phyloP scores from a whole-genome alignment of 1,140 invertebrate genomes.

The Pseudachorutes palmiensis region DNA sequence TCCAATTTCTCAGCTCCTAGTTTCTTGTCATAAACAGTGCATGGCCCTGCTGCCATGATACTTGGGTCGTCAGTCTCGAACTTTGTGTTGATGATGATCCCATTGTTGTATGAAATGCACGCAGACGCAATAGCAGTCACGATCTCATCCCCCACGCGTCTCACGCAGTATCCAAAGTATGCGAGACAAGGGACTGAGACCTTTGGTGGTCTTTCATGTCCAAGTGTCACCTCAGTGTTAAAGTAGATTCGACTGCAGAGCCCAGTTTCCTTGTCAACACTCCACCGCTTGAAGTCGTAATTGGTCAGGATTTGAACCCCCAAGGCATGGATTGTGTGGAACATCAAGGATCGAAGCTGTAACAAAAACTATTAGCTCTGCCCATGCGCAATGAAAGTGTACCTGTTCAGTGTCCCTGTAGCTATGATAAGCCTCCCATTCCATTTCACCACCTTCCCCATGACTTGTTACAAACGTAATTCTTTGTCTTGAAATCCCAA shows the following conservation, averaged over 20 bases:
- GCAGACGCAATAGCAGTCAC: slow-evolving; percentile 11
- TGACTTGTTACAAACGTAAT: slow-evolving; percentile 26
- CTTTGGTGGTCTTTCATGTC: background rate
- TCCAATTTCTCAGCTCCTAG: slow-evolving; percentile 45
- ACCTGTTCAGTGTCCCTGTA: slow-evolving; percentile 20
- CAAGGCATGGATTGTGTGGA: background rate
- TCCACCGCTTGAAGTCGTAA: slow-evolving; percentile 27
- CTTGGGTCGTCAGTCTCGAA: slow-evolving; percentile 61
- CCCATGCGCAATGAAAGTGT: background rate
- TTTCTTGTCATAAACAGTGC: slow-evolving; percentile 54
- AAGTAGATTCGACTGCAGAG: slow-evolving; percentile 23
- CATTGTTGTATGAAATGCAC: slow-evolving; percentile 58
- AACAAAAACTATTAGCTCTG: background rate
- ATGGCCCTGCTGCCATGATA: slow-evolving; percentile 59
- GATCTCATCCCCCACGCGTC: slow-evolving; percentile 22
- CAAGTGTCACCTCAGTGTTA: background rate
- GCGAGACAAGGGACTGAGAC: slow-evolving; percentile 29
- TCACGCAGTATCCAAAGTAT: slow-evolving; percentile 20
- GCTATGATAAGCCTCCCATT: slow-evolving; percentile 20
- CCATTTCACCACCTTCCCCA: slow-evolving; percentile 16
- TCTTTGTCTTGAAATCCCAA: slow-evolving; percentile 43
- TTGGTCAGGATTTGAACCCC: slow-evolving; percentile 14
- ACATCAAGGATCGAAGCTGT: slow-evolving; percentile 12
- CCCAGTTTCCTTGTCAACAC: slow-evolving; percentile 4
- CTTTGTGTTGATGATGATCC: slow-evolving; percentile 56